phyloP scores from a whole-genome alignment of 2,113 vertebrate species.

The sheep (Ovis aries) region ARS-UI_Ramb_v3.0 NC_056057.1:26243001-26243500 shows the following conservation, averaged over 20 bases:
- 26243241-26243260: not conserved
- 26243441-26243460: not conserved
- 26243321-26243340: not conserved
- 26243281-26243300: not conserved
- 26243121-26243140: not conserved
- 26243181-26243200: not conserved
- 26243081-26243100: not conserved
- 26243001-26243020: conserved; percentile 33
- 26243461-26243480: not conserved
- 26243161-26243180: not conserved
- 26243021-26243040: conserved; percentile 27
- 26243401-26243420: not conserved
- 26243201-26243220: not conserved
- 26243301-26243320: not conserved
- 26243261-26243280: not conserved
- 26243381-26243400: not conserved
- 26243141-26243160: not conserved
- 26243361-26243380: not conserved
- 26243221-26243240: not conserved
- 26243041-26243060: not conserved
- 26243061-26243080: not conserved
- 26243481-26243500: not conserved
- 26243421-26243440: not conserved
- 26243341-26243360: not conserved
- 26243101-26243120: not conserved